phyloP scores from a whole-genome alignment of 1,140 invertebrate species.

The Scaptomyza montana region DNA sequence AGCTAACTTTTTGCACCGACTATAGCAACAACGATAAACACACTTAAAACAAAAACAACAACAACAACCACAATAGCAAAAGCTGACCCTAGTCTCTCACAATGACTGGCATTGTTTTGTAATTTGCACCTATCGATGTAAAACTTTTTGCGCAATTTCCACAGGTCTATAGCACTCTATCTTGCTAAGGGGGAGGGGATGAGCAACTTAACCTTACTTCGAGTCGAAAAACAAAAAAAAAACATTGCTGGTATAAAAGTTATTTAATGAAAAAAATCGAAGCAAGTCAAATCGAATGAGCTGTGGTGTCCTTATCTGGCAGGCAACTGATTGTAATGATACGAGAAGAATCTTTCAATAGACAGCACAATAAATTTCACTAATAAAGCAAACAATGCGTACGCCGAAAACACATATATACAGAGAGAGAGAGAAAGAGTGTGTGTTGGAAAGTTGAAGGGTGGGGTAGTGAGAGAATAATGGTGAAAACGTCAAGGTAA shows the following conservation, averaged over 20 bases:
- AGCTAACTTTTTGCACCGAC: slow-evolving; percentile 43
- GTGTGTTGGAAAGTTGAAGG: neutral
- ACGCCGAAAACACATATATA: neutral
- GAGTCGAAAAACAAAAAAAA: slow-evolving; percentile 19
- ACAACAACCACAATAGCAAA: slow-evolving; percentile 9
- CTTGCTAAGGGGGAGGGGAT: no score
- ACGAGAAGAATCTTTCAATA: slow-evolving; percentile 36
- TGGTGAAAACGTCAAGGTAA: slow-evolving; percentile 47
- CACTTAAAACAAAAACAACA: slow-evolving; percentile 8
- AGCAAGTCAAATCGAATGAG: neutral
- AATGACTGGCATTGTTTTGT: slow-evolving; percentile 63
- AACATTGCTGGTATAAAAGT: slow-evolving; percentile 20
- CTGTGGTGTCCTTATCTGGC: neutral
- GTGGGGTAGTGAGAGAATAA: neutral
- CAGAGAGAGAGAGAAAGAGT: neutral
- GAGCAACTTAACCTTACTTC: slow-evolving; percentile 7
- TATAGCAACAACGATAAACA: slow-evolving; percentile 21
- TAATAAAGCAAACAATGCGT: slow-evolving; percentile 78
- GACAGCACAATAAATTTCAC: slow-evolving; percentile 75
- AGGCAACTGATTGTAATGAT: slow-evolving; percentile 28
- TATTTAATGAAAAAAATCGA: slow-evolving; percentile 44
- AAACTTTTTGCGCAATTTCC: slow-evolving; percentile 58
- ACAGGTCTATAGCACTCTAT: neutral
- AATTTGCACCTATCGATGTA: slow-evolving; percentile 78
- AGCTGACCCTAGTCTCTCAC: slow-evolving; percentile 27